Conservation (phyloP, 2,888 invertebrate genomes). For the Pachycephus smyrnensis region DNA sequence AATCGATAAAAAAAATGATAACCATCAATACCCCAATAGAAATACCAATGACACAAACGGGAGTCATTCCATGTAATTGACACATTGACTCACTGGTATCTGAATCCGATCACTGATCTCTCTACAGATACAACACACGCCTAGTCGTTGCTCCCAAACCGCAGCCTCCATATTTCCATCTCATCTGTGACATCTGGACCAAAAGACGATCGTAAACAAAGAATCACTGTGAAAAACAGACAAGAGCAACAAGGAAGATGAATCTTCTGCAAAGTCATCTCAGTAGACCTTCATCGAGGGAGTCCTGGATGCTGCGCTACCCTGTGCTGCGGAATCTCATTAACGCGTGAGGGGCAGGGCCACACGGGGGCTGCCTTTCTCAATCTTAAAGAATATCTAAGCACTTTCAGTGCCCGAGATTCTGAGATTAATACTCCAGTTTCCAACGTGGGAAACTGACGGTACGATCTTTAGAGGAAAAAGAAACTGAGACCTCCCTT, state of each 20-base stretch:
- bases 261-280: not conserved
- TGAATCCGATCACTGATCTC: not conserved
- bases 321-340: not conserved
- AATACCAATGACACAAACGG: not conserved
- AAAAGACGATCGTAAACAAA: not conserved
- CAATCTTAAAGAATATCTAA: not conserved
- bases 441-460: not conserved
- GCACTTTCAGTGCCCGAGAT: not conserved
- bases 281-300: not conserved
- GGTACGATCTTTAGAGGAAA: not conserved
- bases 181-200: not conserved
- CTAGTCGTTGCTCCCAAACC: not conserved
- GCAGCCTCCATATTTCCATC: not conserved
- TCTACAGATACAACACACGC: not conserved
- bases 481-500: not conserved
- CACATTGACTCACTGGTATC: not conserved
- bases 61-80: slow-evolving; percentile 7
- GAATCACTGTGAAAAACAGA: not conserved
- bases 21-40: not conserved
- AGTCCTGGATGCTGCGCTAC: not conserved
- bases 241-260: not conserved
- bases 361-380: not conserved
- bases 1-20: not conserved
- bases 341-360: not conserved
- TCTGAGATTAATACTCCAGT: not conserved